Percentiles rank a stretch among this genome's conserved stretches.
Evolutionary conservation across 2,797 vertebrate species (phyloP).

Genomic region (Ptychobarbus kaznakovi): DNA sequence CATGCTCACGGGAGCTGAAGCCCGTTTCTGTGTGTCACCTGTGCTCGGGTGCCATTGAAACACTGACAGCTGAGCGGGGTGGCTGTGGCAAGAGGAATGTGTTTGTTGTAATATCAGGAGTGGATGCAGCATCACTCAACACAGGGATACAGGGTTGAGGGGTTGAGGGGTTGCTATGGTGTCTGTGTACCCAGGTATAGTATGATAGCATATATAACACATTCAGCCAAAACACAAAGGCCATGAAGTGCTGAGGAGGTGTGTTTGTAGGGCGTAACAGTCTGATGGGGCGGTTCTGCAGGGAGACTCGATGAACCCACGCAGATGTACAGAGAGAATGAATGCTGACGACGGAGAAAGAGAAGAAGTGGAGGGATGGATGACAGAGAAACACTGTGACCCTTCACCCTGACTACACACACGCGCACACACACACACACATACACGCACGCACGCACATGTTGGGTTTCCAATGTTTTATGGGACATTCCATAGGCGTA

Average conservation of each 20-base stretch:
- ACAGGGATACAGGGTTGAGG: neutral
- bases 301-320: constrained; percentile 70
- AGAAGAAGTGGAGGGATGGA: constrained; percentile 67
- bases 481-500: no score
- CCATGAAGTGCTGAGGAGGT: neutral
- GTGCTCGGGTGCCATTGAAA: constrained; percentile 65
- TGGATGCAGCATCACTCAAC: constrained; percentile 5
- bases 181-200: neutral
- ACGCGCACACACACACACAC: constrained; percentile 4
- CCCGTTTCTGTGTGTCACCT: constrained; percentile 55
- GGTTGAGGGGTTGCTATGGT: neutral
- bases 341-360: constrained; percentile 62
- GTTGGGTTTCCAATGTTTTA: no score
- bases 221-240: neutral
- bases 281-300: constrained; percentile 29
- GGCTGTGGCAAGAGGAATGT: constrained; percentile 64
- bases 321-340: constrained; percentile 63
- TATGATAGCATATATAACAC: neutral
- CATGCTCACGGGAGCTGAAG: neutral
- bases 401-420: constrained; percentile 35
- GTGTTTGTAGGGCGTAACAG: neutral
- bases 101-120: constrained; percentile 52
- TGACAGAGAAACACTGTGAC: constrained; percentile 68
- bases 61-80: constrained; percentile 60
- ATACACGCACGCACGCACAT: neutral